Evolutionary conservation across 1,140 invertebrate species (phyloP).

Genomic region (Drosophila kohkoa): DNA sequence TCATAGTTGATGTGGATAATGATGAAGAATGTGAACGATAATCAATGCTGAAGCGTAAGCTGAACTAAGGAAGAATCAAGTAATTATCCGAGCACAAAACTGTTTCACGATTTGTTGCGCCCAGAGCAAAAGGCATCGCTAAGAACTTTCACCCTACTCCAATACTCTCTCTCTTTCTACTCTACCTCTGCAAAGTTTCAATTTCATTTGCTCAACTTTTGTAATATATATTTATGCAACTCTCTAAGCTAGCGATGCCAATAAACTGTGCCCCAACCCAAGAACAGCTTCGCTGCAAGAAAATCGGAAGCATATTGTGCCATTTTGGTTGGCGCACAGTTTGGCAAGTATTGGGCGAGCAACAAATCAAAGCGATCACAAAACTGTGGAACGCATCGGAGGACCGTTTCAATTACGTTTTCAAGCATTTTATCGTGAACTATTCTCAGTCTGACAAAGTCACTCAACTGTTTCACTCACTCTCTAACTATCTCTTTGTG

Average conservation of each 20-base stretch:
- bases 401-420: conserved; percentile 14
- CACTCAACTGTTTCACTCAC: conserved; percentile 18
- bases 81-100: background rate
- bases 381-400: background rate
- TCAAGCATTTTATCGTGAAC: conserved; percentile 16
- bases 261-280: conserved; percentile 51
- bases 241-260: conserved; percentile 37
- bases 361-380: background rate
- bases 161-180: conserved; percentile 5
- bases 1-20: conserved; percentile 24
- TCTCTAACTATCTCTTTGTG: conserved; percentile 17
- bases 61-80: conserved; percentile 18
- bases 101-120: background rate
- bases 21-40: conserved; percentile 25
- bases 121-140: conserved; percentile 7
- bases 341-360: conserved; percentile 35
- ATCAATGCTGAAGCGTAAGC: conserved; percentile 37
- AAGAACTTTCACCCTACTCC: conserved; percentile 9
- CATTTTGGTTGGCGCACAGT: conserved; percentile 53
- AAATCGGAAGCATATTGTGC: conserved; percentile 60
- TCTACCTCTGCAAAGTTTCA: conserved; percentile 13
- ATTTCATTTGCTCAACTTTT: conserved; percentile 59
- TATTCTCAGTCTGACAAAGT: conserved; percentile 34
- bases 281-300: conserved; percentile 57
- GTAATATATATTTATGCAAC: conserved; percentile 76